Conservation (phyloP, 2,113 vertebrate species). For the Antennarius striatus region DNA sequence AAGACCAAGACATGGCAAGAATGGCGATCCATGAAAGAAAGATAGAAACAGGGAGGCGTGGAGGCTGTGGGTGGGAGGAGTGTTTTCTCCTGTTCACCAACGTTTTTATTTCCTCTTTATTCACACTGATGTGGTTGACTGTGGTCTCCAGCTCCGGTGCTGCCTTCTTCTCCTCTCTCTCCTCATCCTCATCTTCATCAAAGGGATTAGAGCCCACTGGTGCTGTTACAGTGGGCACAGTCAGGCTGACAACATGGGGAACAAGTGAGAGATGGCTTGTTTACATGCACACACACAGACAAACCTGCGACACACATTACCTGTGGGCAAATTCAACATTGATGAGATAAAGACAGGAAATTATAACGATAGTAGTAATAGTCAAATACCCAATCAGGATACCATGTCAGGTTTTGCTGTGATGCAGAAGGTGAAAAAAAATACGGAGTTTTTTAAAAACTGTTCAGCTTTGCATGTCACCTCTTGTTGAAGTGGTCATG, state of each 20-base stretch:
- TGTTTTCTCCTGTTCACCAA: slow-evolving; percentile 87
- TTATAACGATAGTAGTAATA: too few species aligned
- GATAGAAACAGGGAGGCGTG: slow-evolving; percentile 22
- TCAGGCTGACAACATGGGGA: slow-evolving; percentile 88
- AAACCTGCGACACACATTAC: slow-evolving; percentile 10
- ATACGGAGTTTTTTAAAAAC: too few species aligned
- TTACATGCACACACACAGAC: slow-evolving; percentile 41
- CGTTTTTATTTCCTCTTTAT: slow-evolving; percentile 97
- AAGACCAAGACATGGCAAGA: slow-evolving; percentile 45
- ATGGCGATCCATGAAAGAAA: slow-evolving; percentile 31
- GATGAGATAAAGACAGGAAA: not conserved
- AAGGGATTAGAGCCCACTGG: slow-evolving; percentile 93
- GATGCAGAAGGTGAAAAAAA: too few species aligned
- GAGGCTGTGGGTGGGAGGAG: slow-evolving; percentile 31
- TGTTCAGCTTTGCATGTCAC: too few species aligned
- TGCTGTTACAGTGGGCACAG: slow-evolving; percentile 85
- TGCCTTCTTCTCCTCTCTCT: slow-evolving; percentile 77
- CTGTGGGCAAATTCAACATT: not conserved
- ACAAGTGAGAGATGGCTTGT: slow-evolving; percentile 80
- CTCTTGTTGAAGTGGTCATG: too few species aligned
- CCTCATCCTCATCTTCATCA: slow-evolving; percentile 83
- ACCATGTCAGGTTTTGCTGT: too few species aligned
- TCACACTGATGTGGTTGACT: slow-evolving; percentile 86
- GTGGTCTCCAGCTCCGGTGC: slow-evolving; percentile 48
- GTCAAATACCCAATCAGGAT: too few species aligned